Conservation (phyloP, 2,113 vertebrate genomes). For the Bujurquina vittata region DNA sequence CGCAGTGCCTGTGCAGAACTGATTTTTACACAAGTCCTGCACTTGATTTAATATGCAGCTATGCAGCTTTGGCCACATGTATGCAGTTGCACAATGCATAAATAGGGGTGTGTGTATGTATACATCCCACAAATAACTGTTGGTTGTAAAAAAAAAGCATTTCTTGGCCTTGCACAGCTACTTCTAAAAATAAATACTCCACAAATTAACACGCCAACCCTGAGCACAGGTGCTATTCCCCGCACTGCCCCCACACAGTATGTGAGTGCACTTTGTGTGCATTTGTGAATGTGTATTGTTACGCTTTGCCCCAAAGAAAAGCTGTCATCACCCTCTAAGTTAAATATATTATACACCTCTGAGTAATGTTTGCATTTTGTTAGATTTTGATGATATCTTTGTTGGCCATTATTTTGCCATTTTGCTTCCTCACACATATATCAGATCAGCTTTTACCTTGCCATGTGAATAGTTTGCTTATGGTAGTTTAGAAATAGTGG, state of each 20-base stretch:
- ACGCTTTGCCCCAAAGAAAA: constrained; percentile 3
- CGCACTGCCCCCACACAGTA: constrained; percentile 45
- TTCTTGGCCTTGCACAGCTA: constrained; percentile 41
- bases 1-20: not conserved
- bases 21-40: not conserved
- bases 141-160: constrained; percentile 49
- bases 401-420: not conserved
- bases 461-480: not conserved
- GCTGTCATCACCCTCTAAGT: not conserved
- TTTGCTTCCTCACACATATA: not conserved
- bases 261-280: constrained; percentile 20
- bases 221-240: constrained; percentile 51
- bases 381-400: not conserved
- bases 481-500: not conserved
- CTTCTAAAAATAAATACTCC: constrained; percentile 69
- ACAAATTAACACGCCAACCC: constrained; percentile 67
- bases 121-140: constrained; percentile 22
- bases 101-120: not conserved
- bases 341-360: not conserved
- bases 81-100: not conserved
- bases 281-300: not conserved
- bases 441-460: not conserved
- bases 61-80: not conserved
- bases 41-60: not conserved
- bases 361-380: not conserved